Conservation (phyloP, 2,797 vertebrate genomes). For the Cryptoprocta ferox region DNA sequence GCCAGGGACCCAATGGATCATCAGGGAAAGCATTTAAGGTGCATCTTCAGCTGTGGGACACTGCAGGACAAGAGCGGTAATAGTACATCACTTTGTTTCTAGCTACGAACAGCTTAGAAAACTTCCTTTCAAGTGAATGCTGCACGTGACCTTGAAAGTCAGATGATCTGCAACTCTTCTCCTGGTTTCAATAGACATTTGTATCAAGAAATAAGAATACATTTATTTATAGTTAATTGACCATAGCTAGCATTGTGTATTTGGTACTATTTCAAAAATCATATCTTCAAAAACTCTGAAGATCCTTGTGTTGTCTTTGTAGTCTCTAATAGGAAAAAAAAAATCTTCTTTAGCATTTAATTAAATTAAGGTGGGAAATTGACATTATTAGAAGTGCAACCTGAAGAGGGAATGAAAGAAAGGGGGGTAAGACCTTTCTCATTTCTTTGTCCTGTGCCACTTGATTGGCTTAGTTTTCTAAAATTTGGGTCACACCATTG, state of each 20-base stretch:
- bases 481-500: neutral
- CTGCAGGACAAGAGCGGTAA: conserved; percentile 97
- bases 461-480: neutral
- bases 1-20: conserved; percentile 91
- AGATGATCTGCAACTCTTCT: neutral
- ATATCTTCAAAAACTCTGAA: neutral
- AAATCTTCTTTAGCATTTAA: neutral
- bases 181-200: neutral
- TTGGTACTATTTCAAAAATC: neutral
- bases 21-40: conserved; percentile 95
- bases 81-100: conserved; percentile 43
- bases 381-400: neutral
- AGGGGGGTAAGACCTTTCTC: neutral
- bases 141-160: neutral
- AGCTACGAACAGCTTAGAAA: neutral
- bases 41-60: conserved; percentile 98
- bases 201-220: neutral
- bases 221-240: neutral
- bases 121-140: neutral
- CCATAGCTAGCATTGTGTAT: neutral
- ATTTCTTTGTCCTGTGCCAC: neutral
- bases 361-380: neutral
- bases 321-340: neutral
- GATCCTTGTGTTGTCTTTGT: neutral
- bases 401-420: neutral